Conservation (phyloP, 2,113 vertebrate genomes). For the Orientallactaga bullata region DNA sequence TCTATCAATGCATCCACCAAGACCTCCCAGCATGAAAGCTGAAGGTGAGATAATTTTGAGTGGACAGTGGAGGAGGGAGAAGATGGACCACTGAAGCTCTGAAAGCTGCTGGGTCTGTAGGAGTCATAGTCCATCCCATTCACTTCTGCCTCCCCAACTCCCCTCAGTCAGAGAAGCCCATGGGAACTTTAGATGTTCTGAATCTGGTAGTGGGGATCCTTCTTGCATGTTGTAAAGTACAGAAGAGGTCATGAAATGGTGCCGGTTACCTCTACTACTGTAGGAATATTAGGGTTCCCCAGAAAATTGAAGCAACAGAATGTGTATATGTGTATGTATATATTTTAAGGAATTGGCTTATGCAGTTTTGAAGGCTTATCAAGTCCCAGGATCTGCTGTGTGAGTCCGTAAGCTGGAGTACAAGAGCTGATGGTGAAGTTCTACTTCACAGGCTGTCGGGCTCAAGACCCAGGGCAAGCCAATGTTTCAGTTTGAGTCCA, state of each 20-base stretch:
- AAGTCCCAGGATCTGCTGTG: neutral
- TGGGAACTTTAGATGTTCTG: neutral
- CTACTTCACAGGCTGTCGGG: neutral
- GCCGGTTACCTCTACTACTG: neutral
- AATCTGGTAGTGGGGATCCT: neutral
- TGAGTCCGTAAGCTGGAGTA: neutral
- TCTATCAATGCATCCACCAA: neutral
- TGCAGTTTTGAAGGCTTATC: neutral
- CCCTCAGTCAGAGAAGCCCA: neutral
- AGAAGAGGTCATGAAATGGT: neutral
- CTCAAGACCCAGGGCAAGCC: neutral
- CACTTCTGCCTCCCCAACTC: neutral
- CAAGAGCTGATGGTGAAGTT: neutral
- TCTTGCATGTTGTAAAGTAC: neutral
- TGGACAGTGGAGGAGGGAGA: neutral
- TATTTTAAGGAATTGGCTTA: neutral
- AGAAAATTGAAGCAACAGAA: neutral
- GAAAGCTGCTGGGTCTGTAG: neutral
- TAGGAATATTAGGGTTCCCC: neutral
- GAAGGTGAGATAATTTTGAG: neutral
- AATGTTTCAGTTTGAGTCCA: neutral
- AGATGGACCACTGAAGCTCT: neutral
- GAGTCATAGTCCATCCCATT: neutral
- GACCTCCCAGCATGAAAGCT: neutral
- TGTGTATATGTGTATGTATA: neutral